Evolutionary conservation across 2,797 vertebrate genomes (phyloP), one percentile per base, ranked within the genome.

Genomic region (Megalops cyprinoides): DNA sequence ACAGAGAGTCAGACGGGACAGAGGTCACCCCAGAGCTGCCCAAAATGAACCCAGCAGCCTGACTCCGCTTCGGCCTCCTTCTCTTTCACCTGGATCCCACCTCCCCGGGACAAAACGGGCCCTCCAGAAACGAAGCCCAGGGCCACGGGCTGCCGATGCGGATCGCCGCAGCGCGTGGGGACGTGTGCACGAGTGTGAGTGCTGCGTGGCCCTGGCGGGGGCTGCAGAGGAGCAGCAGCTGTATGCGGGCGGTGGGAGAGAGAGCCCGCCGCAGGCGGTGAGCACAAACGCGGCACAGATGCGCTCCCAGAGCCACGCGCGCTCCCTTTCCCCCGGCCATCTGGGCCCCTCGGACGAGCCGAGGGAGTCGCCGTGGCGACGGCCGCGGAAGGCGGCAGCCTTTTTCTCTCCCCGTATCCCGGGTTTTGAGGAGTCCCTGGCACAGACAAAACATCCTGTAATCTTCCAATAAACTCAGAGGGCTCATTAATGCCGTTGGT

Each of bases 271-370:
- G 88, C 91, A 90, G 86, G 74, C 84, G 87, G 88, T 88, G 87
- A 85, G 87, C 87, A 86, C 87, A 91, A 91, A 91, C 89, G 91
- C 84, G 74, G 82, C 39, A 44, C 91, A 90, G 85, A 90, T 89
- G 87, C 71, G 60, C 80, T 84, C 74, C 48, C 75, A 62, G 74
- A 60, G 44, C 81, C 60, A 46, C 86, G 82, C n/a, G n/a, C n/a
- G n/a, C n/a, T n/a, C n/a, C 82, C 78, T 87, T 89, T 80, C 77
- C 85, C 88, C 46, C 83, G 62, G 82, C 85, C 86, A 74, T 76
- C 10, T 0, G 82, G 76, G 0, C 62, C 73, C 62, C 87, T 87
- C 87, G 82, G 82, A 85, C 79, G 67, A 74, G 42, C 73, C 82
- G 31, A 60, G 48, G 80, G 75, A 71, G 81, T 67, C 82, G 80